phyloP scores from a whole-genome alignment of 1,140 invertebrate species.

The Bombus impatiens region DNA sequence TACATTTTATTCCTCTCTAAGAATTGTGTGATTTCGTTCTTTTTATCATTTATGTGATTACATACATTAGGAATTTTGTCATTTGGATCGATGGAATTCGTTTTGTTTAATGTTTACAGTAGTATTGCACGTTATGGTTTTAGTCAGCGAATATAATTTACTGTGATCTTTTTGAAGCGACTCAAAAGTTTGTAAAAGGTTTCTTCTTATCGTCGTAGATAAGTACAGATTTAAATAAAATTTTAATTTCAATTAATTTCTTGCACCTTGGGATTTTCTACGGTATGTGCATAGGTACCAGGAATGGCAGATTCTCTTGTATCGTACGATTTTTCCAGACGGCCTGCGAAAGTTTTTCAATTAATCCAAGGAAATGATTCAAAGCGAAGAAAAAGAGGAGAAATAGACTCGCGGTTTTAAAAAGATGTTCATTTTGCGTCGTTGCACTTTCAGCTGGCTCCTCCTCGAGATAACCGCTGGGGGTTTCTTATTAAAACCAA shows the following conservation, averaged over 20 bases:
- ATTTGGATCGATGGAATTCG: too few relatives aligned
- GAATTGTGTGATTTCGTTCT: background rate
- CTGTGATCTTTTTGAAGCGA: too few relatives aligned
- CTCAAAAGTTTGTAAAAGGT: too few relatives aligned
- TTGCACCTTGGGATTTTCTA: background rate
- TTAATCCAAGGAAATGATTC: conserved; percentile 48
- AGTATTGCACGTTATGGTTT: too few relatives aligned
- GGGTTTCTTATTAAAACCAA: conserved; percentile 60
- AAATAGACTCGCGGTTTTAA: conserved; percentile 12
- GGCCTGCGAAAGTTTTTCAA: conserved; percentile 51
- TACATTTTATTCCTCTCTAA: background rate
- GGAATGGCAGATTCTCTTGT: background rate
- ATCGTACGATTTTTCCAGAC: background rate
- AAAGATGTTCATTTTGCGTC: conserved; percentile 58
- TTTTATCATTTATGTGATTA: background rate
- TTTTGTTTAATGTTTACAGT: too few relatives aligned
- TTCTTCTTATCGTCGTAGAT: too few relatives aligned
- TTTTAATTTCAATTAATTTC: background rate
- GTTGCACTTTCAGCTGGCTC: conserved; percentile 55
- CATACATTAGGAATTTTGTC: background rate
- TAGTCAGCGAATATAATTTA: too few relatives aligned
- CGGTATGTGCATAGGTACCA: accelerated
- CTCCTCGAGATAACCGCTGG: conserved; percentile 31
- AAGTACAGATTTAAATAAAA: too few relatives aligned
- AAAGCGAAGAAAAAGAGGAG: conserved; percentile 13